A percentile compares a stretch with the other conserved stretches of the same genome.
Evolutionary conservation across 2,113 vertebrate species (phyloP).

Genomic region (Nerophis lumbriciformis): DNA sequence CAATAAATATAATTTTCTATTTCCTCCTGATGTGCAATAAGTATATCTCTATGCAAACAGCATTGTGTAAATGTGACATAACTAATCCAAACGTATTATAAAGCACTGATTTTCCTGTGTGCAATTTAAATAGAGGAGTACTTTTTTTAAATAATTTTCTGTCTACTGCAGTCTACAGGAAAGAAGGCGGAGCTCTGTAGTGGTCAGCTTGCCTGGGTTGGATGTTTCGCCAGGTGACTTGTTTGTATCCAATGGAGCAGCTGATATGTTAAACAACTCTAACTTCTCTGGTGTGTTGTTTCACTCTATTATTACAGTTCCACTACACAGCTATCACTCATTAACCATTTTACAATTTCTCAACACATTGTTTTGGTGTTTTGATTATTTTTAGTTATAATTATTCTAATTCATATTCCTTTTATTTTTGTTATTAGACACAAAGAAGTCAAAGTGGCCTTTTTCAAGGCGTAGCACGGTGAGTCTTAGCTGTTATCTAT

Average conservation of each 20-base stretch:
- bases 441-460: slow-evolving; percentile 88
- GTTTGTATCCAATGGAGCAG: slow-evolving; percentile 76
- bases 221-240: slow-evolving; percentile 87
- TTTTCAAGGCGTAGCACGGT: slow-evolving; percentile 79
- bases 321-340: too few relatives aligned
- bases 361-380: slow-evolving; percentile 3
- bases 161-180: slow-evolving; percentile 62
- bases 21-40: slow-evolving; percentile 34
- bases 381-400: slow-evolving; percentile 11
- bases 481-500: slow-evolving; percentile 37
- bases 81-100: background rate
- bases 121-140: background rate
- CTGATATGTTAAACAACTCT: slow-evolving; percentile 70
- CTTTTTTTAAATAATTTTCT: background rate
- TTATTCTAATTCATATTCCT: background rate
- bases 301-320: too few relatives aligned
- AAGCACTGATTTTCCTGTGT: background rate
- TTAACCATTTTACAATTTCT: too few relatives aligned
- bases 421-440: slow-evolving; percentile 65
- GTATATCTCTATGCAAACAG: slow-evolving; percentile 2
- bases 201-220: slow-evolving; percentile 79
- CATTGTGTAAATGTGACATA: background rate
- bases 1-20: slow-evolving; percentile 56
- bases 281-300: slow-evolving; percentile 53
- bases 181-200: slow-evolving; percentile 78